Percentiles rank a stretch among this genome's conserved stretches.
These are phyloP conservation scores for Spodoptera picta DNA, from an alignment of 2,888 invertebrate species.

Conservation along the genomic window DNA sequence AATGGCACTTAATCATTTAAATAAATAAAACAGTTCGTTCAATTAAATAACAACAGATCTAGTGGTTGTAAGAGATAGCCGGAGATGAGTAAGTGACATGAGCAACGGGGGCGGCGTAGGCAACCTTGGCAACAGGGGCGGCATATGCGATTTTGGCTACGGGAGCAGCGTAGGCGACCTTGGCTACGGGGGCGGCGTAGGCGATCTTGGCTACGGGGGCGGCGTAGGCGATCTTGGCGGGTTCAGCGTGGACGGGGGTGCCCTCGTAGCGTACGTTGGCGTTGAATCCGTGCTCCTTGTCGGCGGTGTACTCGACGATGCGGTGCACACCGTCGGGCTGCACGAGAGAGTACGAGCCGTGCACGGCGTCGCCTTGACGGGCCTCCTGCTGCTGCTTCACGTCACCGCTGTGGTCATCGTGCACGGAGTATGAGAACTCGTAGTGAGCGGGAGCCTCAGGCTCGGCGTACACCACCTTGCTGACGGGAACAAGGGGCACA, in stretches of 20 bases:
- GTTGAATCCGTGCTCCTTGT: conserved; percentile 82
- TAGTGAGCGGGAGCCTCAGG: conserved; percentile 79
- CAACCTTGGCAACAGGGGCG: conserved; percentile 73
- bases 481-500: conserved; percentile 66
- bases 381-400: conserved; percentile 83
- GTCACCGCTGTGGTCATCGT: conserved; percentile 81
- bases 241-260: conserved; percentile 67
- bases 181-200: conserved; percentile 66
- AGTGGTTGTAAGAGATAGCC: conserved; percentile 80
- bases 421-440: conserved; percentile 82
- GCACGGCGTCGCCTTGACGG: conserved; percentile 80
- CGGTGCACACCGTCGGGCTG: conserved; percentile 84
- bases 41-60: conserved; percentile 47
- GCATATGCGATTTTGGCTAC: conserved; percentile 74
- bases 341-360: conserved; percentile 84
- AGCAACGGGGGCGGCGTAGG: conserved; percentile 67
- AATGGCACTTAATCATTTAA: conserved; percentile 43
- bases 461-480: conserved; percentile 74
- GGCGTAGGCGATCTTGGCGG: conserved; percentile 61
- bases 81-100: conserved; percentile 79
- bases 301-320: conserved; percentile 83
- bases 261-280: conserved; percentile 83
- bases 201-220: conserved; percentile 61
- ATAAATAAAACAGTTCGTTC: conserved; percentile 36
- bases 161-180: conserved; percentile 74